Evolutionary conservation across 1,140 invertebrate species (phyloP).

Genomic region (Colletes latitarsis): DNA sequence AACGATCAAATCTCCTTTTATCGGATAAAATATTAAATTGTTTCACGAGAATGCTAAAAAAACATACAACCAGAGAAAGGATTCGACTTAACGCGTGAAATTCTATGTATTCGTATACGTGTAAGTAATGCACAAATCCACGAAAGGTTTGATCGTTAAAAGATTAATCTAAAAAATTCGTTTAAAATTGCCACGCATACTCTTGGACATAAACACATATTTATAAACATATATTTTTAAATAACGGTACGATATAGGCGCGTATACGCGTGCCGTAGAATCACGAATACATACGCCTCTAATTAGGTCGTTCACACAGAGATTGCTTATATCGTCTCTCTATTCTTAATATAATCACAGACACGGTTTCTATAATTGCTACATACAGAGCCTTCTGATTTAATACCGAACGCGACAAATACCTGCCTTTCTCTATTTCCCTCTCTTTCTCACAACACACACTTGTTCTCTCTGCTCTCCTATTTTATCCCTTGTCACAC

Average conservation of each 20-base stretch:
- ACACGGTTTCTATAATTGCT: conserved; percentile 72
- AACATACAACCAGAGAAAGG: background rate
- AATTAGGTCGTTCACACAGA: conserved; percentile 65
- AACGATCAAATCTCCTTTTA: background rate
- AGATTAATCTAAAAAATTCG: conserved; percentile 20
- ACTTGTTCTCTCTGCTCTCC: background rate
- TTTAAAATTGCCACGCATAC: conserved; percentile 47
- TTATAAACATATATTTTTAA: conserved; percentile 49
- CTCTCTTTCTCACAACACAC: conserved; percentile 15
- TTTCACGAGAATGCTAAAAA: background rate
- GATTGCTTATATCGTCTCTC: conserved; percentile 69
- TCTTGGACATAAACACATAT: conserved; percentile 38
- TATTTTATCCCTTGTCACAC: background rate
- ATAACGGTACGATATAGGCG: conserved; percentile 35
- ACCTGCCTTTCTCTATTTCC: conserved; percentile 4
- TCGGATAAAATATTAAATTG: background rate
- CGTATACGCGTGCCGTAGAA: background rate
- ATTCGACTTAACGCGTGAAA: background rate
- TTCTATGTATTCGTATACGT: background rate
- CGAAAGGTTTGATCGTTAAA: background rate
- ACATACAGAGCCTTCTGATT: conserved; percentile 70
- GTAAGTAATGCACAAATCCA: conserved; percentile 16
- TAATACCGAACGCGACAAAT: conserved; percentile 65
- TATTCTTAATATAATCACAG: conserved; percentile 76
- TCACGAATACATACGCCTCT: conserved; percentile 34